Conservation (phyloP, 2,797 vertebrate genomes). For the Chiloscyllium punctatum region DNA sequence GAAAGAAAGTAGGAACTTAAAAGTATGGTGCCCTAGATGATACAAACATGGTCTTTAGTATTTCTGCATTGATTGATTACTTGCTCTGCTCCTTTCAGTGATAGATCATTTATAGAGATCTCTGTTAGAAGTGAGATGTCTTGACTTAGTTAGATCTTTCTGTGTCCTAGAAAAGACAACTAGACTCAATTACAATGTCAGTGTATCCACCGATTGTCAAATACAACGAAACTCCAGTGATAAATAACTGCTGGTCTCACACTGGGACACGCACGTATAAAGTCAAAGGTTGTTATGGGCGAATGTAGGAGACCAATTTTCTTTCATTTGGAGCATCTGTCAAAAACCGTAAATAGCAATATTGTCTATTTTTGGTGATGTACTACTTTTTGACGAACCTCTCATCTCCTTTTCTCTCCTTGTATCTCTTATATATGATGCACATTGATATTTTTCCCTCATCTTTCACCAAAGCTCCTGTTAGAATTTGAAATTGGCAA, state of each 20-base stretch:
- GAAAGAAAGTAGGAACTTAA: background rate
- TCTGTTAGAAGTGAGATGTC: conserved; percentile 60
- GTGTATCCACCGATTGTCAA: conserved; percentile 67
- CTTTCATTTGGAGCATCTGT: conserved; percentile 34
- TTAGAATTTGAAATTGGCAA: background rate
- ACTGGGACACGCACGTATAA: conserved; percentile 46
- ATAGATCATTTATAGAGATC: conserved; percentile 77
- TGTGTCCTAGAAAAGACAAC: conserved; percentile 80
- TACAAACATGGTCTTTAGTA: conserved; percentile 48
- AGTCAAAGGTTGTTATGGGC: conserved; percentile 36
- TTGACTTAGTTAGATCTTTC: conserved; percentile 81
- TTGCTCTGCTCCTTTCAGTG: conserved; percentile 76
- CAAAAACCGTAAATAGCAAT: conserved; percentile 31
- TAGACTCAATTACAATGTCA: conserved; percentile 74
- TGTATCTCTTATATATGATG: background rate
- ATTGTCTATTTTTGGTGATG: conserved; percentile 25
- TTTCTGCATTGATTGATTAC: conserved; percentile 75
- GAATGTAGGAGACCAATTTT: conserved; percentile 35
- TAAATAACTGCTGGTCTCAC: conserved; percentile 69
- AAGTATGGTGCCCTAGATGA: conserved; percentile 27
- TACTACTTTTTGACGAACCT: conserved; percentile 27
- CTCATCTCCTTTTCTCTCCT: background rate
- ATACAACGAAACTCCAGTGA: conserved; percentile 63
- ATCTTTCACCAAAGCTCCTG: background rate
- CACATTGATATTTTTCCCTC: background rate